Conservation (phyloP, 2,797 vertebrate genomes). For the Gadopsis bispinosus region DNA sequence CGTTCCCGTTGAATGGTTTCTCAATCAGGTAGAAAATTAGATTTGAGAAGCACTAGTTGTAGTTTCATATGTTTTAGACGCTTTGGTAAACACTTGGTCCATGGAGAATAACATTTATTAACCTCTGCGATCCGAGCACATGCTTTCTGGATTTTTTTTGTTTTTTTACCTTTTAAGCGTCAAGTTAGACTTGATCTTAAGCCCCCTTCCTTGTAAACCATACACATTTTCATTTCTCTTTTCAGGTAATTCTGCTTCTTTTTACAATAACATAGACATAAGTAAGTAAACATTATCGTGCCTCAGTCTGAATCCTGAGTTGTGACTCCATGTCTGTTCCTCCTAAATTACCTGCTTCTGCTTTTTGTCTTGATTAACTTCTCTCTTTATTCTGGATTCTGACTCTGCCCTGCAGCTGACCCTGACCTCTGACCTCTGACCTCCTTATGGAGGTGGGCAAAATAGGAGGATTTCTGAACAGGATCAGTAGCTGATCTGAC, state of each 20-base stretch:
- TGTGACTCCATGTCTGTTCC: background rate
- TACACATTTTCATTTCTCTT: background rate
- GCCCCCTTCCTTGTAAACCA: background rate
- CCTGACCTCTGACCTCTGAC: slow-evolving; percentile 11
- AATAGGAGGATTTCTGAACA: background rate
- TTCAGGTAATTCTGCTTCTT: background rate
- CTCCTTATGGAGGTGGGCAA: background rate
- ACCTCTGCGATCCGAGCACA: slow-evolving; percentile 15
- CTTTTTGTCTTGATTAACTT: background rate
- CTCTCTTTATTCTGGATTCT: background rate
- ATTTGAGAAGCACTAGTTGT: slow-evolving; percentile 52
- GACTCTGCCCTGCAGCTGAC: background rate
- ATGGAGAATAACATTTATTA: slow-evolving; percentile 52
- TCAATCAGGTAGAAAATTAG: slow-evolving; percentile 68
- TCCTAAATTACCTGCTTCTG: background rate
- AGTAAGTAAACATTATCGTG: background rate
- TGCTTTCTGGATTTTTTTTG: background rate
- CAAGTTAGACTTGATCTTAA: slow-evolving; percentile 13
- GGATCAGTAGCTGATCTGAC: background rate
- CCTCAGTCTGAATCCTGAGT: background rate
- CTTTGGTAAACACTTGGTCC: slow-evolving; percentile 55
- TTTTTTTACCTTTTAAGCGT: slow-evolving; percentile 7
- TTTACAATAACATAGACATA: background rate
- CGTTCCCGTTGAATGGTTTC: slow-evolving; percentile 49
- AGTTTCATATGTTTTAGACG: slow-evolving; percentile 37